These are phyloP conservation scores for Temnopleurus reevesii DNA, from an alignment of 53 echinoderm and acorn worm species.

Conservation along the genomic window DNA sequence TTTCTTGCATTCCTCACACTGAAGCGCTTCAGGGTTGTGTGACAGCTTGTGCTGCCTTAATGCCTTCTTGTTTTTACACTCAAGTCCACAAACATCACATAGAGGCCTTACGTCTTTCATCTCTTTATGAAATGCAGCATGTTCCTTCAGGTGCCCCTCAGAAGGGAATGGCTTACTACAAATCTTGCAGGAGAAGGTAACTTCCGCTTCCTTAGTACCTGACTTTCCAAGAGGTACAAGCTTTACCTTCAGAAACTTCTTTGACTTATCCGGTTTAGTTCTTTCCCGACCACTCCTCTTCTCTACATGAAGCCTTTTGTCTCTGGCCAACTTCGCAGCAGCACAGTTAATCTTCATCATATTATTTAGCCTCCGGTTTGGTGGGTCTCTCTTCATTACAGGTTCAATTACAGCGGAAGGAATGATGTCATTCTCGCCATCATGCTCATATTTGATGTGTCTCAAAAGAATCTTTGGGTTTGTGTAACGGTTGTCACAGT, in stretches of 20 bases:
- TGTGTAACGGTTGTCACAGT: neutral
- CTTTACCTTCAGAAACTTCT: neutral
- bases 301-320: neutral
- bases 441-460: conserved; percentile 17
- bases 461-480: conserved; percentile 21
- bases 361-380: neutral
- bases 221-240: neutral
- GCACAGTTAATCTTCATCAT: neutral
- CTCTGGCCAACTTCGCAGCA: neutral
- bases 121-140: conserved; percentile 17
- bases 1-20: conserved; percentile 39
- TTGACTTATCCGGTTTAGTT: neutral
- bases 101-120: conserved; percentile 42
- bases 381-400: neutral
- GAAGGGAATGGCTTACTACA: conserved; percentile 38
- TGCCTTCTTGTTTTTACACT: conserved; percentile 20
- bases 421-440: neutral
- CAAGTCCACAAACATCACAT: conserved; percentile 50
- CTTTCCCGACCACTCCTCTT: neutral
- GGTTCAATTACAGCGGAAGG: neutral
- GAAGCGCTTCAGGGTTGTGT: neutral
- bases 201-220: neutral
- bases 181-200: neutral
- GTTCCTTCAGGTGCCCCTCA: conserved; percentile 9
- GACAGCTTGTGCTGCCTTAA: conserved; percentile 44